Base-by-base conservation (phyloP, 2,888 invertebrate species). In the Dryocosmus kuriphilus region DNA sequence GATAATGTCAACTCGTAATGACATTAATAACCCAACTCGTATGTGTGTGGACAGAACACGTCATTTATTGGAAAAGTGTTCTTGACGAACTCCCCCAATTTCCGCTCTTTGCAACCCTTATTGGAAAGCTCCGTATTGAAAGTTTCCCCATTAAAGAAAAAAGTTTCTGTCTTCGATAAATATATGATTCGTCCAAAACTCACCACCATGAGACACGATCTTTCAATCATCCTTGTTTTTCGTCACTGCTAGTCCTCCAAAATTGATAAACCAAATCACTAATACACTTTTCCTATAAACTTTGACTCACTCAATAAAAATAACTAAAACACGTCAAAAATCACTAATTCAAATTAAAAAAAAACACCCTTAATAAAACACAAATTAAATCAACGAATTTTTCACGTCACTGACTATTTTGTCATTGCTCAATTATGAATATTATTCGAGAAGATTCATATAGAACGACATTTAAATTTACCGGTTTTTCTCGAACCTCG, bases 401-500 rank as follows among this genome's bases (percentile, higher is more conserved):
- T n/a, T 14, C 35, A 35, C 63, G 11, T n/a, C 35, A 63, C 63
- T 63, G 1, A 4, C 27, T 60, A 35, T 14, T 38, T 38, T 16
- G 4, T 14, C 35, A n/a, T 8, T 38, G 9, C 22, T 7, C 27
- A 27, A 27, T 63, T n/a, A n/a, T 2, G 35, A 65, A 65, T 41
- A 24, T 24, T 24, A 14, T 41, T 24, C 27, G 1, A 24, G 7
- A 65, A 41, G 41, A 41, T 41, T 35, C 22, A 65, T 16, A 8
- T 41, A 2, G 22, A 24, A 22, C 24, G 14, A 41, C 38, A 65
- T 38, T 8, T 27, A 1, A 60, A 27, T 16, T 71, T 67, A 27
- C 46, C 24, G 67, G 57, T 74, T 55, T 67, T 38, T 51, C 19
- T 0, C 27, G 74, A 62, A 83, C 82, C 82, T 81, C 83, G 83